Conservation (phyloP, 2,113 vertebrate genomes). For the Gambusia holbrooki region DNA sequence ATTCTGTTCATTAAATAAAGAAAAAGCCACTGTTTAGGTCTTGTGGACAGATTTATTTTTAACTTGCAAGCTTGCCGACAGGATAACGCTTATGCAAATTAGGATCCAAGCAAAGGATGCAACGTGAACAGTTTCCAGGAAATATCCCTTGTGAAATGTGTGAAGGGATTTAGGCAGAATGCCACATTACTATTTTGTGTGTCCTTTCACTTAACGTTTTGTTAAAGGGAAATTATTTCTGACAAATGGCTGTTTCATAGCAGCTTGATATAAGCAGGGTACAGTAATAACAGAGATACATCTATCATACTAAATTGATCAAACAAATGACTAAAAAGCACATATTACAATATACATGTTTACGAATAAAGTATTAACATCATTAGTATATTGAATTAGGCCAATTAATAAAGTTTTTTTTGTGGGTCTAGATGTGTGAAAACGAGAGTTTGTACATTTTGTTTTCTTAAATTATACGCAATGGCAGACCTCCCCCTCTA, state of each 20-base stretch:
- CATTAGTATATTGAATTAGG: neutral
- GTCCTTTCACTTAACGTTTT: neutral
- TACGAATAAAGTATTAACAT: neutral
- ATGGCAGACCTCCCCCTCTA: neutral
- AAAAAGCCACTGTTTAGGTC: slow-evolving; percentile 34
- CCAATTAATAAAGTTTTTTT: neutral
- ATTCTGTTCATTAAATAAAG: slow-evolving; percentile 36
- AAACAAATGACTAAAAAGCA: neutral
- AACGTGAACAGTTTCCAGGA: slow-evolving; percentile 19
- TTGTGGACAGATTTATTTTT: slow-evolving; percentile 63
- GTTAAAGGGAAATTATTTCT: slow-evolving; percentile 5
- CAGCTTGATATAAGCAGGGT: neutral
- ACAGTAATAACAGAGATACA: neutral
- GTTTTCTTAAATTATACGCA: neutral
- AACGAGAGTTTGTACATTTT: neutral
- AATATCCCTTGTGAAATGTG: slow-evolving; percentile 17
- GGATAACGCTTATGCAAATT: slow-evolving; percentile 44
- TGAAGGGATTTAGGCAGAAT: slow-evolving; percentile 29
- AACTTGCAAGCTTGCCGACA: slow-evolving; percentile 44
- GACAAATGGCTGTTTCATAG: neutral
- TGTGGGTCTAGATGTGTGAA: neutral
- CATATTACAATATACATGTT: neutral
- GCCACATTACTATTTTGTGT: slow-evolving; percentile 1
- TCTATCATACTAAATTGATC: neutral
- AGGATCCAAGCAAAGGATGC: slow-evolving; percentile 23